Evolutionary conservation across 1,140 invertebrate genomes (phyloP).

Genomic region (Zelostemma sp.): DNA sequence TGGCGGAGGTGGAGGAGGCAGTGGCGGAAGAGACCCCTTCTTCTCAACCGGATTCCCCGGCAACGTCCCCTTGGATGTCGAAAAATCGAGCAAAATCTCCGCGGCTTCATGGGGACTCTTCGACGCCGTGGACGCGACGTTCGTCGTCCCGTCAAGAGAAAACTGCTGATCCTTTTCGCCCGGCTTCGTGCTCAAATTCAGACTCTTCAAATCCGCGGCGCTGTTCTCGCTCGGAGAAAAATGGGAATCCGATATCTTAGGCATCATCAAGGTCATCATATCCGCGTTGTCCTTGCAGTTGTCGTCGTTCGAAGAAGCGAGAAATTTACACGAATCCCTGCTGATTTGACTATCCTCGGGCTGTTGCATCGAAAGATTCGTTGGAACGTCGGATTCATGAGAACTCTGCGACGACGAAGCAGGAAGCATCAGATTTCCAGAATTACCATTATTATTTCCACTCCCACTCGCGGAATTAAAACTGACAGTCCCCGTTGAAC

Average conservation of each 20-base stretch:
- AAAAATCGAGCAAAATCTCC: slow-evolving; percentile 76
- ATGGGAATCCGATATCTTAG: slow-evolving; percentile 38
- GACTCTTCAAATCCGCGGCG: slow-evolving; percentile 50
- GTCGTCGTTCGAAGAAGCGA: slow-evolving; percentile 14
- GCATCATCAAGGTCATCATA: slow-evolving; percentile 28
- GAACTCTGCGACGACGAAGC: slow-evolving; percentile 24
- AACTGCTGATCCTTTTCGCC: slow-evolving; percentile 54
- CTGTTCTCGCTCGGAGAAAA: slow-evolving; percentile 13
- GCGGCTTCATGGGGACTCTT: slow-evolving; percentile 72
- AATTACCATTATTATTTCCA: slow-evolving; percentile 35
- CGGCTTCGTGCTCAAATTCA: slow-evolving; percentile 63
- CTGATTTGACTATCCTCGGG: slow-evolving; percentile 49
- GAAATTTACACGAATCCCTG: slow-evolving; percentile 36
- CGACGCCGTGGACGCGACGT: slow-evolving; percentile 24
- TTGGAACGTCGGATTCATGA: slow-evolving; percentile 56
- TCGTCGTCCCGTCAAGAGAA: slow-evolving; percentile 40
- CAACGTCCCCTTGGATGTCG: slow-evolving; percentile 69
- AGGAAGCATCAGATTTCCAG: slow-evolving; percentile 46
- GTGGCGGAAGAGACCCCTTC: slow-evolving; percentile 57
- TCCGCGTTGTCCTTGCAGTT: slow-evolving; percentile 40
- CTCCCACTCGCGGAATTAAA: too few relatives aligned
- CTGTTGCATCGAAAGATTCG: slow-evolving; percentile 67
- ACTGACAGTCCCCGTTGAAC: too few relatives aligned
- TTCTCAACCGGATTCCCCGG: slow-evolving; percentile 65
- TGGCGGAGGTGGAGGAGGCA: slow-evolving; percentile 12